Evolutionary conservation across 2,888 invertebrate species (phyloP).

Genomic region (Colletes collaris): DNA sequence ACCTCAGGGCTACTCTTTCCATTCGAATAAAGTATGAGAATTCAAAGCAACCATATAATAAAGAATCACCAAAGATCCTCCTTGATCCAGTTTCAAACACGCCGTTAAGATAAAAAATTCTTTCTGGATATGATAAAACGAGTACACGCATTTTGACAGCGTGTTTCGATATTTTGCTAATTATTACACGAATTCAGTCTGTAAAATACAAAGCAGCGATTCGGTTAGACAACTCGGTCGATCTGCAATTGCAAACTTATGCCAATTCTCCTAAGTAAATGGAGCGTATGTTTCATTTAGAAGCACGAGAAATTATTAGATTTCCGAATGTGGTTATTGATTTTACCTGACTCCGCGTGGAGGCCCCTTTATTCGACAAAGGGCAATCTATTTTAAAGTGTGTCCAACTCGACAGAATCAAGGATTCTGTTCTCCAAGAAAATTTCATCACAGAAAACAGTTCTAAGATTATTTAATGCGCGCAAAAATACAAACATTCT

Average conservation of each 20-base stretch:
- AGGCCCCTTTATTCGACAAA: background rate
- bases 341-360: background rate
- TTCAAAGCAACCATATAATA: too few relatives aligned
- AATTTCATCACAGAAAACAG: too few relatives aligned
- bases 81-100: background rate
- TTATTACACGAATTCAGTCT: background rate
- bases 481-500: too few relatives aligned
- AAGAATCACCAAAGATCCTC: background rate
- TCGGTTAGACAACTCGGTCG: slow-evolving; percentile 27
- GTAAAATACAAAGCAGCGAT: slow-evolving; percentile 5
- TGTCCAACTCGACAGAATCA: background rate
- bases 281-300: slow-evolving; percentile 20
- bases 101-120: too few relatives aligned
- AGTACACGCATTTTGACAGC: too few relatives aligned
- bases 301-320: slow-evolving; percentile 18
- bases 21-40: too few relatives aligned
- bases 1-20: background rate
- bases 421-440: slow-evolving; percentile 2
- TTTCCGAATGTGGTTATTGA: slow-evolving; percentile 28
- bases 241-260: slow-evolving; percentile 1
- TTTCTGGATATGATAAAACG: too few relatives aligned
- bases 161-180: too few relatives aligned
- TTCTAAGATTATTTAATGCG: too few relatives aligned
- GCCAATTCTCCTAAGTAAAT: background rate
- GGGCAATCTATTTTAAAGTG: background rate